Conservation (phyloP, 1,140 invertebrate species). For the Gerris buenoi region DNA sequence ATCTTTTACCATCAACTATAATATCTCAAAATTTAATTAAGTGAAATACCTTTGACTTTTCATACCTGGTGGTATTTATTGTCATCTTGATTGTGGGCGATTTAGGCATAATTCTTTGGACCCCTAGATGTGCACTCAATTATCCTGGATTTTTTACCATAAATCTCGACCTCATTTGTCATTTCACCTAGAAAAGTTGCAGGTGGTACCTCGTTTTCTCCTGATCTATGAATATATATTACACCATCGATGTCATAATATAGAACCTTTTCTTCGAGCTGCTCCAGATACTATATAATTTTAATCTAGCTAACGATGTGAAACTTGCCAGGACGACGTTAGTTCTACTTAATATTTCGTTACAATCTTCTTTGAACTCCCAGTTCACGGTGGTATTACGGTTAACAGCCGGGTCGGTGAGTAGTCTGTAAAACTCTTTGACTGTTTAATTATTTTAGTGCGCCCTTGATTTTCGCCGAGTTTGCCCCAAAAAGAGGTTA, state of each 20-base stretch:
- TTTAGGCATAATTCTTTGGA: too few species aligned
- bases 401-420: slow-evolving; percentile 22
- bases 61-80: too few species aligned
- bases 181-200: too few species aligned
- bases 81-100: too few species aligned
- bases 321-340: slow-evolving; percentile 29
- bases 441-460: slow-evolving; percentile 19
- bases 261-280: slow-evolving; percentile 23
- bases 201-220: too few species aligned
- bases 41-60: too few species aligned
- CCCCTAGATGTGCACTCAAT: too few species aligned
- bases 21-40: too few species aligned
- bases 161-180: too few species aligned
- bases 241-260: slow-evolving; percentile 21
- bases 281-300: slow-evolving; percentile 29
- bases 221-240: too few species aligned
- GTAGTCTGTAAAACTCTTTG: slow-evolving; percentile 21
- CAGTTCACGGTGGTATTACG: slow-evolving; percentile 19
- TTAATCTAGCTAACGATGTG: slow-evolving; percentile 29
- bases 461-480: slow-evolving; percentile 24
- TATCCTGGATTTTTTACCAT: too few species aligned
- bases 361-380: slow-evolving; percentile 16
- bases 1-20: too few species aligned
- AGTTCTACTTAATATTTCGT: slow-evolving; percentile 10
- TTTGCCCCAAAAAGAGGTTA: slow-evolving; percentile 22